Evolutionary conservation across 2,888 invertebrate genomes (phyloP), one percentile per base, ranked within the genome.

Genomic region (Leptopilina myrica): DNA sequence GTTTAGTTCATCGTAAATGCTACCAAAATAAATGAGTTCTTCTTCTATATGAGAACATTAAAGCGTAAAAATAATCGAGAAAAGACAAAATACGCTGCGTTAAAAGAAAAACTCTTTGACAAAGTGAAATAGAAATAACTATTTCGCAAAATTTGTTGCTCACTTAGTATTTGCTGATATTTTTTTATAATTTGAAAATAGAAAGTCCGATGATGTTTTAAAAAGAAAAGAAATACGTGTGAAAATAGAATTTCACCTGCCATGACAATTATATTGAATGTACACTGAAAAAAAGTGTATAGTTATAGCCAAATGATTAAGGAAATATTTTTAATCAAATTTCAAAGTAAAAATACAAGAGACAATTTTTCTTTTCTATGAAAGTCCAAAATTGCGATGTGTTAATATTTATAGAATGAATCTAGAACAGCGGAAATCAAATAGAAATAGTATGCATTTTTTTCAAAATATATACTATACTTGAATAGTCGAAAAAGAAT

Each of bases 1-100:
- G 87, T 87, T 76, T 87, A 87, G 87, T 53, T 9, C 33, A 53
- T 69, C 26, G 14, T 26, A 53, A 4, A 26, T 26, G 53, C 33
- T 20, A 56, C 40, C 56, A 56, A 33, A 53, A 73, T 1, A 12
- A 56, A 14, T 0, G 14, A 73, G 40, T 73, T 33, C 56, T 59
- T 33, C 33, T 33, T 33, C 4, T 2, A 59, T n/a, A 33, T 33
- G 33, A 33, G 53, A 33, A 33, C 33, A 56, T 20, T 62, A 0
- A 12, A 49, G 49, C 49, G 7, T n/a, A 33, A 33, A 14, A 12
- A 49, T 14, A 53, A 73, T 73, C 33, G 33, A 73, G 53, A 9
- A 9, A 26, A 53, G 53, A 53, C 53, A 69, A 20, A 69, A 49
- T 26, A 14, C 49, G 43, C 20, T 66, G 7, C 33, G 12, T 69